Percentiles rank a stretch among this genome's conserved stretches.
Conservation (phyloP, 2,113 vertebrate genomes). For the Lontra canadensis region DNA sequence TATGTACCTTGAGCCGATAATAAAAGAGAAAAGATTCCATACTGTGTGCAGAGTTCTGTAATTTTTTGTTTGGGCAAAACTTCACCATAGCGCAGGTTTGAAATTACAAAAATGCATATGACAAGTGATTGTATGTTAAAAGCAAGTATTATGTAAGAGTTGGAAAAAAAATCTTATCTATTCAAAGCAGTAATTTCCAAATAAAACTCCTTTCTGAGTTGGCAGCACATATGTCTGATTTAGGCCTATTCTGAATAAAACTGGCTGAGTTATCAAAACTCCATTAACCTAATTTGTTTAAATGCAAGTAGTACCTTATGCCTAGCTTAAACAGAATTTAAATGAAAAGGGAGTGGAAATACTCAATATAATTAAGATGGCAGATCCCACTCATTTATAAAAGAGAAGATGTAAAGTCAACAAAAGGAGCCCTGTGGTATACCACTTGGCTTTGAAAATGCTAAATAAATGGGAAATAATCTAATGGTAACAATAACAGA, state of each 20-base stretch:
- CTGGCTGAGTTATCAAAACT: conserved; percentile 67
- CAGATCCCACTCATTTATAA: conserved; percentile 35
- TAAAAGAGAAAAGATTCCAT: not conserved
- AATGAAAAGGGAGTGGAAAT: conserved; percentile 32
- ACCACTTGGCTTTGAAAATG: conserved; percentile 54
- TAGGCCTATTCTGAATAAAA: conserved; percentile 60
- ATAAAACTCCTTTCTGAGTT: conserved; percentile 46
- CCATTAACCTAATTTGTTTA: conserved; percentile 70
- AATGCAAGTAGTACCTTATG: conserved; percentile 54
- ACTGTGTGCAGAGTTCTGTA: not conserved
- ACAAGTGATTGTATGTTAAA: not conserved
- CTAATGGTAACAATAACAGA: conserved; percentile 21
- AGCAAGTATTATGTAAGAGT: not conserved
- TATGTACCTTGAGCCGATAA: not conserved
- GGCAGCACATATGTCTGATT: conserved; percentile 46
- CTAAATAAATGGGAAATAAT: conserved; percentile 51
- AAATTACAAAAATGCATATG: not conserved
- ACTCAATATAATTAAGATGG: conserved; percentile 58
- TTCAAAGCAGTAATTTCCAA: conserved; percentile 62
- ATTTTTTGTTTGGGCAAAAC: conserved; percentile 42
- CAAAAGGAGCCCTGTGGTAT: conserved; percentile 19
- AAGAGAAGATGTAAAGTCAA: conserved; percentile 37
- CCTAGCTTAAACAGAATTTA: conserved; percentile 58
- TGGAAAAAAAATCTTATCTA: not conserved
- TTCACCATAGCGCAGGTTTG: conserved; percentile 9